Evolutionary conservation across 1,140 invertebrate species (phyloP).

Genomic region (Drosophila azteca): DNA sequence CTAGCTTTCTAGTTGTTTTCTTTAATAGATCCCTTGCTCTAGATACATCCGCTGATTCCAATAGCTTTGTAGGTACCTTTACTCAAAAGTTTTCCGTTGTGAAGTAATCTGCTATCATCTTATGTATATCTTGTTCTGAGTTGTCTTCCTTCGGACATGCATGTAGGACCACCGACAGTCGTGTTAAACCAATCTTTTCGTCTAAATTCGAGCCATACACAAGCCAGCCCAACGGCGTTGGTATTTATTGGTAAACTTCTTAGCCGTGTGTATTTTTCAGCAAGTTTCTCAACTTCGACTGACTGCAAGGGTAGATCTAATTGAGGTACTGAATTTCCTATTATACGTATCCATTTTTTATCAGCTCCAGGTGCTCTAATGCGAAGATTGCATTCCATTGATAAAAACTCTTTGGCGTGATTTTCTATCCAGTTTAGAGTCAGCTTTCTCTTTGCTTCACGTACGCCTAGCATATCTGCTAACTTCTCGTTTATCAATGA

Average conservation of each 20-base stretch:
- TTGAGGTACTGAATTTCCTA: neutral
- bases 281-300: neutral
- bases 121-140: too few relatives aligned
- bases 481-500: neutral
- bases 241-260: neutral
- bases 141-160: too few relatives aligned
- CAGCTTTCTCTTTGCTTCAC: neutral
- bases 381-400: neutral
- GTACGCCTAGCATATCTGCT: neutral
- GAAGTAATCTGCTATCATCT: too few relatives aligned
- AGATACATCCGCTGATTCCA: too few relatives aligned
- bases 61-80: too few relatives aligned
- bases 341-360: neutral
- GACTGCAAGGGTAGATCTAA: neutral
- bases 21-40: neutral
- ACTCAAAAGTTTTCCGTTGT: too few relatives aligned
- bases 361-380: neutral
- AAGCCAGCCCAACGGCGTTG: too few relatives aligned
- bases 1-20: conserved; percentile 9
- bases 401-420: neutral
- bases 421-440: neutral
- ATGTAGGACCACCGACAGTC: neutral
- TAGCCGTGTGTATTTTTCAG: neutral
- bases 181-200: neutral
- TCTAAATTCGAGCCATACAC: neutral